phyloP scores from a whole-genome alignment of 2,113 vertebrate genomes.

The Hippocampus abdominalis region DNA sequence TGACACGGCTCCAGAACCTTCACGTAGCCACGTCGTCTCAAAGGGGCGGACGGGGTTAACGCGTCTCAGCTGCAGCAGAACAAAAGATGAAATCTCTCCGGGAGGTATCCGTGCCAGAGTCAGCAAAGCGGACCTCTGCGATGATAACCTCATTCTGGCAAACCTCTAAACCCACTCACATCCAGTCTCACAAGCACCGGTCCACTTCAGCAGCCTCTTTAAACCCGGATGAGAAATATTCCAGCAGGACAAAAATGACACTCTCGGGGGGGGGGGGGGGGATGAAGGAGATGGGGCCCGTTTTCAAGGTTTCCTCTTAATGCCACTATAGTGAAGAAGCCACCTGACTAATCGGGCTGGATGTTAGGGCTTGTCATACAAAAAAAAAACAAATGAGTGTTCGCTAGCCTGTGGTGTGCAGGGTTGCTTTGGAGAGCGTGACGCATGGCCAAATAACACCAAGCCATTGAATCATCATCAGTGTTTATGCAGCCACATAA shows the following conservation, averaged over 20 bases:
- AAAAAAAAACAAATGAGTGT: conserved; percentile 46
- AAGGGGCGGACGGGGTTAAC: conserved; percentile 54
- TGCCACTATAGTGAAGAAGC: conserved; percentile 41
- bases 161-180: conserved; percentile 53
- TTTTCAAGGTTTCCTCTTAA: conserved; percentile 42
- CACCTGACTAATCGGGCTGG: conserved; percentile 34
- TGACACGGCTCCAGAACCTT: conserved; percentile 6
- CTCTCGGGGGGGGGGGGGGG: neutral
- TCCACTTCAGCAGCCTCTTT: conserved; percentile 44
- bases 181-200: conserved; percentile 51
- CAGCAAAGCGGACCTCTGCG: conserved; percentile 61
- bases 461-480: conserved; percentile 70
- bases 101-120: conserved; percentile 66
- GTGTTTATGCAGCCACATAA: conserved; percentile 65
- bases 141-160: conserved; percentile 66
- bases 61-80: conserved; percentile 57
- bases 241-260: conserved; percentile 7
- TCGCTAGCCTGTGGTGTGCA: conserved; percentile 45
- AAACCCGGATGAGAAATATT: conserved; percentile 48
- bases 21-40: conserved; percentile 16
- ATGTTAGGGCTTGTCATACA: conserved; percentile 17
- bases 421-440: conserved; percentile 54
- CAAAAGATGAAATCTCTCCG: conserved; percentile 66
- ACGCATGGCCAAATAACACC: conserved; percentile 72
- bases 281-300: neutral